Percentiles rank a stretch among this genome's conserved stretches.
Conservation (phyloP, 2,113 vertebrate species). For the Halichoerus grypus region DNA sequence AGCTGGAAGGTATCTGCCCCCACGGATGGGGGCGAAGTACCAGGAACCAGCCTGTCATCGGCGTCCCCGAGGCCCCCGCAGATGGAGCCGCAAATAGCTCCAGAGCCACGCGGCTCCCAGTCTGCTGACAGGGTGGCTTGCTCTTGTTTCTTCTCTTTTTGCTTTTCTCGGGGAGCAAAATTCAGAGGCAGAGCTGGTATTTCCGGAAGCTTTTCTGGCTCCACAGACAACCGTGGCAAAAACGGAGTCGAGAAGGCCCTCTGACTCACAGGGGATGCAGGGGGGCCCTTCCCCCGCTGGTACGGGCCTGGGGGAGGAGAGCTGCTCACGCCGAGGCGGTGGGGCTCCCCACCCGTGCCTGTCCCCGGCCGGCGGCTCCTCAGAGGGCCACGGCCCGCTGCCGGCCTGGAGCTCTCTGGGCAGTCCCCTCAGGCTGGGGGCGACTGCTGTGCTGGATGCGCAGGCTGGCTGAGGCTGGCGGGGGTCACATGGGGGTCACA, state of each 20-base stretch:
- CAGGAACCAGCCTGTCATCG: conserved; percentile 50
- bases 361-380: not conserved
- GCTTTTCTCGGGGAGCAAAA: conserved; percentile 28
- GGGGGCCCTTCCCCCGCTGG: not conserved
- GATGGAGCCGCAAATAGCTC: conserved; percentile 71
- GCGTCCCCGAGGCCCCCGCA: conserved; percentile 65
- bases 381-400: not conserved
- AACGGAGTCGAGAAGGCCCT: not conserved
- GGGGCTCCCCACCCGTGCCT: not conserved
- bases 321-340: rapidly evolving
- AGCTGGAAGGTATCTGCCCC: not conserved
- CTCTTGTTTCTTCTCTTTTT: conserved; percentile 30
- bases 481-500: rapidly evolving
- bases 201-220: conserved; percentile 69
- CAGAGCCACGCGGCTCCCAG: conserved; percentile 67
- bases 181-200: conserved; percentile 49
- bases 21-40: conserved; percentile 53
- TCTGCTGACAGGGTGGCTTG: conserved; percentile 42
- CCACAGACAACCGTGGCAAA: not conserved
- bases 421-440: not conserved
- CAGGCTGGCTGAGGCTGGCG: not conserved
- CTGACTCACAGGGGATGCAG: rapidly evolving
- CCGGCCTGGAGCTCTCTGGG: not conserved
- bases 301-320: not conserved
- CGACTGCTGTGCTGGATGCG: rapidly evolving